These are phyloP conservation scores for Gymnorhina tibicen DNA, from an alignment of 2,113 vertebrate genomes.

Conservation along the genomic window DNA sequence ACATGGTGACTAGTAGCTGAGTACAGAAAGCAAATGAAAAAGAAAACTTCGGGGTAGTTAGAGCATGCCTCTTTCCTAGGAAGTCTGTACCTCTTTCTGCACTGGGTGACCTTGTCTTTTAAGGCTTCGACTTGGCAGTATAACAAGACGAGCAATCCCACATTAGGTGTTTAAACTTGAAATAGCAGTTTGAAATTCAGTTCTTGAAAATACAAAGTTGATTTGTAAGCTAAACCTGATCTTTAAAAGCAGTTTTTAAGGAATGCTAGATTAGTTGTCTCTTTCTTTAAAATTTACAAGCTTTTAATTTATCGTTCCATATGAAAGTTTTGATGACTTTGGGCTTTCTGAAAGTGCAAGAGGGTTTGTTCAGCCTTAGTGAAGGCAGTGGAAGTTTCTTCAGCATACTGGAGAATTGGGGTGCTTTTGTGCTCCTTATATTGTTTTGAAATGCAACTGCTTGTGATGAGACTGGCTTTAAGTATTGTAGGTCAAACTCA, in stretches of 20 bases:
- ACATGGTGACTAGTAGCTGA: background rate
- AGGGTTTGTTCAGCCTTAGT: background rate
- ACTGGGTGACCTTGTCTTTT: background rate
- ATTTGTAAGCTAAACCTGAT: background rate
- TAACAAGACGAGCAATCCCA: background rate
- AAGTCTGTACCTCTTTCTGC: background rate
- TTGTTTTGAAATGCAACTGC: background rate
- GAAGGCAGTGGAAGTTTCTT: background rate
- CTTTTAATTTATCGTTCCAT: background rate
- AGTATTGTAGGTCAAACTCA: background rate
- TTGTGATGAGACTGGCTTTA: background rate
- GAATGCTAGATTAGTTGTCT: background rate
- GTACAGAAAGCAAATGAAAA: background rate
- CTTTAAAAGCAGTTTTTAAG: background rate
- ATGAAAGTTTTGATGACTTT: background rate
- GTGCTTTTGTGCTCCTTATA: background rate
- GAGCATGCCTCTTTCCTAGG: background rate
- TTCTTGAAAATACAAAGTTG: background rate
- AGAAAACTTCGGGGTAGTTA: background rate
- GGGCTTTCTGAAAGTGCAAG: slow-evolving; percentile 3
- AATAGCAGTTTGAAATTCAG: background rate
- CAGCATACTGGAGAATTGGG: background rate
- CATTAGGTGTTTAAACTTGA: background rate
- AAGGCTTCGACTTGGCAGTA: background rate
- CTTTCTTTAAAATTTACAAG: background rate